phyloP scores from a whole-genome alignment of 2,888 invertebrate genomes.

The Drosophila algonquin region DNA sequence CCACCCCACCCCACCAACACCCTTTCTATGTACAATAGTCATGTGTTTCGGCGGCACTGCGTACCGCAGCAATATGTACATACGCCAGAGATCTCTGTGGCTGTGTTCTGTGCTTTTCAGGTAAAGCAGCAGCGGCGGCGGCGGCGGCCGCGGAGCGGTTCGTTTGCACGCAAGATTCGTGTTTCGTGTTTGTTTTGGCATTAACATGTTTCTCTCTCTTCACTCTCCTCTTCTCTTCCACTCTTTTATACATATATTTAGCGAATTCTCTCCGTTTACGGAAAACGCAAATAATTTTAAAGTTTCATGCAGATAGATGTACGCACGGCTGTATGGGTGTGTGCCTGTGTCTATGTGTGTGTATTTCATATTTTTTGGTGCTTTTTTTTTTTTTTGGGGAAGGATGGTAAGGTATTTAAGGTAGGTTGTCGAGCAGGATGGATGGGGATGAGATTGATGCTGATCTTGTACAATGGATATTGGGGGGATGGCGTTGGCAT shows the following conservation, averaged over 20 bases:
- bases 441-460: constrained; percentile 2
- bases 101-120: constrained; percentile 6
- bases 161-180: constrained; percentile 31
- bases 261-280: constrained; percentile 3
- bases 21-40: background rate
- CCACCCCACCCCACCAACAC: background rate
- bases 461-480: constrained; percentile 13
- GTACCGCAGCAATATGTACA: background rate
- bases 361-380: background rate
- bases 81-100: background rate
- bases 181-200: constrained; percentile 37
- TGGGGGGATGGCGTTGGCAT: constrained; percentile 24
- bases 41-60: background rate
- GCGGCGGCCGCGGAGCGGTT: constrained; percentile 5
- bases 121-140: constrained; percentile 14
- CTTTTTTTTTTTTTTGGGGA: background rate
- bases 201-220: constrained; percentile 28
- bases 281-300: background rate
- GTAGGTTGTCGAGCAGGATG: constrained; percentile 1
- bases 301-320: constrained; percentile 6
- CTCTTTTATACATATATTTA: constrained; percentile 16
- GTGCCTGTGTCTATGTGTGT: background rate
- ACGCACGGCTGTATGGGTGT: background rate
- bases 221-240: background rate
- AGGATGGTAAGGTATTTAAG: background rate